Base-by-base conservation (phyloP, 1,140 invertebrate species). In the Condylostylus longicornis region DNA sequence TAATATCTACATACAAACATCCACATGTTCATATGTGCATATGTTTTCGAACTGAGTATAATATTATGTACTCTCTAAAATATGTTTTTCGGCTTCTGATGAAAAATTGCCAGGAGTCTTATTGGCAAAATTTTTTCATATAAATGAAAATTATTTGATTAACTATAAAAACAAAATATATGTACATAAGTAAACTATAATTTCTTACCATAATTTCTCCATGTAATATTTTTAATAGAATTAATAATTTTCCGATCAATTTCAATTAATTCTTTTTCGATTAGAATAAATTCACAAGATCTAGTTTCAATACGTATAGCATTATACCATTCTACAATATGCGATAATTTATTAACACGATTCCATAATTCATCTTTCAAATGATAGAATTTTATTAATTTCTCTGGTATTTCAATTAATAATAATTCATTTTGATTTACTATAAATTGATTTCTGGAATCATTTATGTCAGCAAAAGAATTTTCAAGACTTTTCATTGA, bases 251-350 rank as follows among this genome's bases (percentile, higher is more conserved):
- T 12, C n/a, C 17, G n/a, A 10, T 32, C 15, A 5, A 32, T 7
- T 5, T 32, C n/a, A 18, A 17, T 15, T 15, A 79, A 48, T 50
- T 76, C 69, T 13, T 57, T 42, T 45, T 67, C 51, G 35, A 79
- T 66, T 15, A 77, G 54, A 28, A 65, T 60, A 38, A 62, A 70
- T 51, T 77, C 75, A 17, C 70, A 67, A 19, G 58, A 51, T n/a
- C 66, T 53, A 4, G 67, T 64, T 14, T 63, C 57, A 18, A 52
- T 56, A 34, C 68, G 54, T 14, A 82, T 65, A 53, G 70, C 69
- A 60, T 82, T 81, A 51, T 65, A 71, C 58, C 61, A 69, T 50
- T 69, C 61, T 0, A 64, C 53, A 37, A 64, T 66, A 40, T 65
- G 49, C 20, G 61, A 62, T 17, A 69, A 49, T 21, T 58, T 58